Base-by-base conservation (phyloP, 2,888 invertebrate genomes). In the Nemurella pictetii region DNA sequence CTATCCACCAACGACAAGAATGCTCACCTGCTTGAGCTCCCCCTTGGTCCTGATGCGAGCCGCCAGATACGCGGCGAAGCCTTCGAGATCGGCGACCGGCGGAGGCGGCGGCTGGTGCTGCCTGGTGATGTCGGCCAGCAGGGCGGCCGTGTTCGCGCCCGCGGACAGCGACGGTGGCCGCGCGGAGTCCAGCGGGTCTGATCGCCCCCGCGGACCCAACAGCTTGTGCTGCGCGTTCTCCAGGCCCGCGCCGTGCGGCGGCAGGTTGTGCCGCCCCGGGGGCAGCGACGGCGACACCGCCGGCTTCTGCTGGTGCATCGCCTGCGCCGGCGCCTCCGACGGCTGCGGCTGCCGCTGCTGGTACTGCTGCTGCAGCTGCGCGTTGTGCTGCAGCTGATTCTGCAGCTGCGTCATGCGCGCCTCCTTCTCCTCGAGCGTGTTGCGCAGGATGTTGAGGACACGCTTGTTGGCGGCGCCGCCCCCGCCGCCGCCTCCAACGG, bases 21-120 rank as follows among this genome's bases (percentile, higher is more conserved):
- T n/a, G 85, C 85, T 87, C 87, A 90, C 90, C 89, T 88, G 88
- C 90, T 97, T 97, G 74, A 96, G 91, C 90, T 97, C 97, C 0
- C 96, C 97, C 91, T 97, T 97, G 2, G 97, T 97, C 87, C 96
- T 92, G 88, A 97, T 96, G 88, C 96, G 92, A 15, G 95, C 94
- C 3, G 94, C 93, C 84, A 93, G 89, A 85, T 93, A 91, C n/a
- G 92, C 93, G 73, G 94, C 94, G 80, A 95, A 89, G 29, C 92
- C 92, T 88, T 93, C 92, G 85, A 90, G 83, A 82, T 87, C 87
- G 77, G 26, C 28, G 26, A 28, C 20, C 4, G 82, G 82, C 7
- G 88, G 90, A 85, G 89, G 89, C 87, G 55, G 55, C 1, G 55
- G 55, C 20, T 55, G 55, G 15, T 55, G 55, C 12, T 55, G 55